Base-by-base conservation (phyloP, 2,113 vertebrate genomes). In the Brachirus orientalis region DNA sequence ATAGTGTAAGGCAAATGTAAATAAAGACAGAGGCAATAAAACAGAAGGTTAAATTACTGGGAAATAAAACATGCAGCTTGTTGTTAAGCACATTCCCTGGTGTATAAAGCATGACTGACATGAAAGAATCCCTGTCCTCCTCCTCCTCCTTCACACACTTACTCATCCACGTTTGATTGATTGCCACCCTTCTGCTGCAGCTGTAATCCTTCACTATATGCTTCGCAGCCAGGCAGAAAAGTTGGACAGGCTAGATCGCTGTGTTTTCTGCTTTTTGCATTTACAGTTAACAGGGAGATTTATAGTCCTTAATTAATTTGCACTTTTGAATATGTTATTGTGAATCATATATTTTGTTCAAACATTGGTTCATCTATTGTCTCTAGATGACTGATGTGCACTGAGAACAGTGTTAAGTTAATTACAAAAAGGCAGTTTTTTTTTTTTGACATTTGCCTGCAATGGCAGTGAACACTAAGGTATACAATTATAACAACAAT, bases 81-180 rank as follows among this genome's bases (percentile, higher is more conserved):
- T 60, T 60, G 69, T 61, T 71, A 54, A 84, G 80, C 46, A 51
- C 12, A 10, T 47, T 77, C 58, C 19, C 35, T 69, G 47, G 57
- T 55, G 66, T 71, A 75, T 77, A 74, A 84, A 79, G 83, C 52
- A 68, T 82, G 72, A 86, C 69, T 83, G 82, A 77, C 73, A 65
- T 54, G 33, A 72, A 50, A 79, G 50, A 72, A 76, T 58, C 14
- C 60, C 69, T 8, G 11, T 10, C 8, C 38, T 40, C 38, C 38
- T 10, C 38, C 8, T 69, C 75, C 67, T 46, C 75, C 63, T 65
- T 40, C 77, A 56, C 74, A 69, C 10, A 56, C 63, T 62, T 7
- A 74, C 70, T 81, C 72, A 79, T 85, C 67, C 74, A 66, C 6
- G 19, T 80, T 82, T 86, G 79, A 84, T 79, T 84, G 79, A 88